Percentiles rank a stretch among this genome's conserved stretches.
These are phyloP conservation scores for Oncorhynchus kisutch DNA, from an alignment of 2,113 vertebrate species.

Conservation along the genomic window DNA sequence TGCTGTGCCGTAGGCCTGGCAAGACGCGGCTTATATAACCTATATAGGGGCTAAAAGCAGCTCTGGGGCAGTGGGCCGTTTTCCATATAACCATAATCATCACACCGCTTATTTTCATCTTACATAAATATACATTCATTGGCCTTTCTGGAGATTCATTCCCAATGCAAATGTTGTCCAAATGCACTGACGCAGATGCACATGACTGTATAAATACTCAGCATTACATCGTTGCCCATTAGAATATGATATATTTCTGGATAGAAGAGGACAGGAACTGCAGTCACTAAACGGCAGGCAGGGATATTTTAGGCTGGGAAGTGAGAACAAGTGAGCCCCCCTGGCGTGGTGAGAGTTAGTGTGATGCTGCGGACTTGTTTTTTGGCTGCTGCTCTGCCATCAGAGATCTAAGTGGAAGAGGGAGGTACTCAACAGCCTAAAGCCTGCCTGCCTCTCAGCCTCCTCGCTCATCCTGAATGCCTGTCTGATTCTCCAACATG, in stretches of 20 bases:
- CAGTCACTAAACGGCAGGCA: not conserved
- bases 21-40: constrained; percentile 49
- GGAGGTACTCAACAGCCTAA: not conserved
- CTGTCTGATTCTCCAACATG: not conserved
- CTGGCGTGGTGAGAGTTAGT: no score
- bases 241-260: no score
- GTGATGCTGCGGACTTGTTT: not conserved
- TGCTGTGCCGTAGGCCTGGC: not conserved
- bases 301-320: no score
- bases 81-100: constrained; percentile 11
- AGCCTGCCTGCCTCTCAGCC: not conserved
- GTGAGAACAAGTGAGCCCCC: no score
- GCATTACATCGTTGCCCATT: no score
- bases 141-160: not conserved
- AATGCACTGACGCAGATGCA: not conserved
- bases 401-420: not conserved
- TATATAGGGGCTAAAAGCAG: constrained; percentile 37
- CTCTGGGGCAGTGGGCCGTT: constrained; percentile 18
- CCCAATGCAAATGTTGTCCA: not conserved
- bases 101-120: constrained; percentile 31
- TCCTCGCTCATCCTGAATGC: not conserved
- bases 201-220: not conserved
- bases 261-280: no score
- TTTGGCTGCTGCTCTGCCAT: not conserved
- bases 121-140: constrained; percentile 15